Evolutionary conservation across 2,113 vertebrate species (phyloP), one percentile per base, ranked within the genome.

Genomic region (Haemorhous mexicanus): DNA sequence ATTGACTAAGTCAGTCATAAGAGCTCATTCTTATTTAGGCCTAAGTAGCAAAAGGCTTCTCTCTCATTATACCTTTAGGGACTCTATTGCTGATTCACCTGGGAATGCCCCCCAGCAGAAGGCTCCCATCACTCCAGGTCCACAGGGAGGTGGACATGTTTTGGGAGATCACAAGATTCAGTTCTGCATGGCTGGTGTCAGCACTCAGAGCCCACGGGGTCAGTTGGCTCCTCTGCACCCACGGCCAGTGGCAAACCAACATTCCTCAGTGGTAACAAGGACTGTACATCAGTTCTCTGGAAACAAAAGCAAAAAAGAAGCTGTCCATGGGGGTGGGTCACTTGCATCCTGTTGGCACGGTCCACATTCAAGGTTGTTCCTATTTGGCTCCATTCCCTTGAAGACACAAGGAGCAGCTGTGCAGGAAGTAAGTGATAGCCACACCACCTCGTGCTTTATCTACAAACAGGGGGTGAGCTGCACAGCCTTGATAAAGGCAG

Each of bases 181-280:
- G 6, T 52, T 84, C 35, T 69, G 8, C 28, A 28, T 63, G 49
- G 41, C 49, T 56, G 46, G 8, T 66, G 16, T 63, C 50, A 80
- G 27, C 37, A 35, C 27, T 44, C 26, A 79, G 74, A 72, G 22
- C n/a, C 39, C 52, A 20, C 6, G 18, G 7, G 7, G 13, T 69
- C 58, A 35, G 13, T 0, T 2, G 4, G 15, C 24, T 56, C 24
- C 4, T 69, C 33, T 89, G n/a, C 0, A 0, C 13, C 22, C 0
- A 0, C n/a, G 50, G 47, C 69, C 32, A 28, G 28, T 28, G n/a
- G 20, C 30, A 78, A 89, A 56, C 21, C 9, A 22, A 23, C 46
- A 35, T 37, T 76, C 23, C 49, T 56, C 80, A 46, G 11, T 10
- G 9, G 30, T 32, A 64, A 47, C 32, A 22, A 13, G 2, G 2